phyloP scores from a whole-genome alignment of 2,113 vertebrate genomes.

The Corynorhinus townsendii region DNA sequence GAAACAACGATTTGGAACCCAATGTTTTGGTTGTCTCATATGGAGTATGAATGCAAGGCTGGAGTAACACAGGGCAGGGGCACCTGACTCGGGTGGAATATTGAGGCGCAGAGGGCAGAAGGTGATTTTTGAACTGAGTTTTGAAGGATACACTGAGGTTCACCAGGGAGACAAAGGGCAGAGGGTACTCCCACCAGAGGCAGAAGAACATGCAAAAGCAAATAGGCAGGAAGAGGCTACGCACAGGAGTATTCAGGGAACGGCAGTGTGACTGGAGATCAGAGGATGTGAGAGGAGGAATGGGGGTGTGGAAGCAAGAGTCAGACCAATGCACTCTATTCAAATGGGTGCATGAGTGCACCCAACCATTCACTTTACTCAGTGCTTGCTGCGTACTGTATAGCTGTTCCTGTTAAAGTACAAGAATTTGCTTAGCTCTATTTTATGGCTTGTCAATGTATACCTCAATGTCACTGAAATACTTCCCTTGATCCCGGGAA shows the following conservation, averaged over 20 bases:
- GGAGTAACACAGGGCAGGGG: background rate
- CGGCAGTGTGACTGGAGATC: accelerated
- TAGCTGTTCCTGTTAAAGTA: background rate
- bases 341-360: background rate
- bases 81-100: background rate
- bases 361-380: background rate
- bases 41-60: background rate
- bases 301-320: background rate
- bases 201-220: background rate
- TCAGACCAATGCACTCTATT: background rate
- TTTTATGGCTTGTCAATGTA: background rate
- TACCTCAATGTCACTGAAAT: background rate
- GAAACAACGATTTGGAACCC: background rate
- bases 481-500: background rate
- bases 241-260: background rate
- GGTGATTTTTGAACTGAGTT: background rate
- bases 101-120: background rate
- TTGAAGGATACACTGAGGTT: background rate
- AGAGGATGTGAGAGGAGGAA: background rate
- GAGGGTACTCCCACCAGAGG: background rate
- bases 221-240: background rate
- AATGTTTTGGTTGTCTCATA: background rate
- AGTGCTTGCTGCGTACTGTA: background rate
- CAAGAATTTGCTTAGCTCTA: background rate
- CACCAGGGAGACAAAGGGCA: background rate